Conservation (phyloP, 2,888 invertebrate species). For the Spodoptera picta region DNA sequence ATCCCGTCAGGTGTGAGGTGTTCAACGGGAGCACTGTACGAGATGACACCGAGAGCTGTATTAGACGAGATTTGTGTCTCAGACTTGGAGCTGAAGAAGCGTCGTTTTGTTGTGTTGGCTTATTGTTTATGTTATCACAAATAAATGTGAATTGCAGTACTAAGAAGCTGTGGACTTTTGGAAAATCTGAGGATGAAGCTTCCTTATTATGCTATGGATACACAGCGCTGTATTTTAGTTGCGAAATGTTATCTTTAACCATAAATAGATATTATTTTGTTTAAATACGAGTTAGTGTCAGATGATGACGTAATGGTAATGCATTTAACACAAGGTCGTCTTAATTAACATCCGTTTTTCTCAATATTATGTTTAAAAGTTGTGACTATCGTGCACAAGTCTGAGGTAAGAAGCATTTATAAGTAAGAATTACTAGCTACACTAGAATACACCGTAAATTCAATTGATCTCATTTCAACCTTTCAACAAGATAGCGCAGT, state of each 20-base stretch:
- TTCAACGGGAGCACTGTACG: conserved; percentile 46
- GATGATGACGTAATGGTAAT: conserved; percentile 23
- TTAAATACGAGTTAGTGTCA: conserved; percentile 28
- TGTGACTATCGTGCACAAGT: conserved; percentile 13
- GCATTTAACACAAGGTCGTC: conserved; percentile 22
- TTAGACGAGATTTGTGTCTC: conserved; percentile 31
- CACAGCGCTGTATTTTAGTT: too few relatives aligned
- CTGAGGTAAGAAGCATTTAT: conserved; percentile 3
- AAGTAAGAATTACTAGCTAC: conserved; percentile 11
- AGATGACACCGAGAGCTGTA: conserved; percentile 43
- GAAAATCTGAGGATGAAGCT: too few relatives aligned
- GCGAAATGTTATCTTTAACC: too few relatives aligned
- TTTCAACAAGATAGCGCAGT: neutral
- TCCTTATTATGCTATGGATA: too few relatives aligned
- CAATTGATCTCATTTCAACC: conserved; percentile 16
- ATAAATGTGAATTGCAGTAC: too few relatives aligned
- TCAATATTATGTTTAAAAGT: conserved; percentile 21
- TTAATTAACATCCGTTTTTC: conserved; percentile 38
- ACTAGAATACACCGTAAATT: conserved; percentile 3
- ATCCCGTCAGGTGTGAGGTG: conserved; percentile 53
- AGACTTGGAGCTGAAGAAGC: conserved; percentile 9
- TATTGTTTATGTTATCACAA: too few relatives aligned
- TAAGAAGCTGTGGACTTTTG: too few relatives aligned
- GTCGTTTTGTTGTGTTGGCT: conserved; percentile 1
- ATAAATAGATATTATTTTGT: neutral